Evolutionary conservation across 1,140 invertebrate species (phyloP), one percentile per base, ranked within the genome.

Genomic region (Holcopasites calliopsidis): DNA sequence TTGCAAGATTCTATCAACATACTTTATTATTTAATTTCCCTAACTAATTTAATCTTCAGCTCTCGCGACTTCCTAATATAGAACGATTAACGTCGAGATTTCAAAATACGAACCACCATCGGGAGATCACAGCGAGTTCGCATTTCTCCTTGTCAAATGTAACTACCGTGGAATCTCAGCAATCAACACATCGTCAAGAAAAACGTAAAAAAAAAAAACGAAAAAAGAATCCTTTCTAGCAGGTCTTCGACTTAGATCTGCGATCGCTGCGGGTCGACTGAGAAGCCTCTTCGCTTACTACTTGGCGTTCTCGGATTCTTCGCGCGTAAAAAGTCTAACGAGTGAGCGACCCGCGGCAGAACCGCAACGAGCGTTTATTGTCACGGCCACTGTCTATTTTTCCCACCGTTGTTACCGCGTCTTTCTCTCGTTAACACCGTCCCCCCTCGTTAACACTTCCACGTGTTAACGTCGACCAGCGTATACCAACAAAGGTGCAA

Each of bases 351-450:
- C 18, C 28, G 16, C 35, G 28, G 40, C 16, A 16, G 62, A 73
- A 73, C 65, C 65, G 65, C 71, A 50, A 42, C 23, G 31, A 42
- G 38, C 42, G 55, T 71, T 60, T 71, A 65, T 54, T 54, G 71
- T 73, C 65, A 73, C 71, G 40, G 71, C 35, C 44, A n/a, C n/a
- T n/a, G n/a, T 2, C 35, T 42, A 65, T 65, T 73, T 73, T 73
- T 73, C 35, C 40, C n/a, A n/a, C 16, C 35, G 49, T 35, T 13
- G 47, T 26, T 31, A 38, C 35, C 28, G 61, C 47, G 71, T 73
- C 61, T 65, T 73, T 73, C 50, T 55, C 65, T 69, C 65, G 65
- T 69, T 69, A 69, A 69, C 65, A 57, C 65, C 18, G 31, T 50
- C n/a, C 62, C 47, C 47, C 44, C 21, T 60, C 54, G 52, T 70